Conservation (phyloP, 2,113 vertebrate genomes). For the Hippocampus barbouri region DNA sequence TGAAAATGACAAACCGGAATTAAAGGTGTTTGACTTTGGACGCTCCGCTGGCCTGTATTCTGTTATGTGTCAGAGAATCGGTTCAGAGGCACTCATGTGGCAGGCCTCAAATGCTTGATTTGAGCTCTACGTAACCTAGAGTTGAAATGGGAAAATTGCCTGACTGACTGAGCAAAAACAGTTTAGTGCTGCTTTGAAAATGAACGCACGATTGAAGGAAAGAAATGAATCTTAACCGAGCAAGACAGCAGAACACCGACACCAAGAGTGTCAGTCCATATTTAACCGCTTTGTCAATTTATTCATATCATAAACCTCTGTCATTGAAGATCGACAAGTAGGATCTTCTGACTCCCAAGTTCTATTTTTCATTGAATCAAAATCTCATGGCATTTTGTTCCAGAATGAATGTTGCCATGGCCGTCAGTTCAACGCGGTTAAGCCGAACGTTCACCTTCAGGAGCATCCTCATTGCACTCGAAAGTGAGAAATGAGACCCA, state of each 20-base stretch:
- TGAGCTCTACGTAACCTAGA: not conserved
- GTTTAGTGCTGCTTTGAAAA: constrained; percentile 27
- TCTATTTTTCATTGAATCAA: constrained; percentile 22
- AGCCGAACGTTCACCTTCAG: constrained; percentile 42
- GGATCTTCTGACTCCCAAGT: constrained; percentile 23
- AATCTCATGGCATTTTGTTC: constrained; percentile 59
- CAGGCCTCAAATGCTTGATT: too few relatives aligned
- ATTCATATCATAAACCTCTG: constrained; percentile 51
- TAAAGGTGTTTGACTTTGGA: too few relatives aligned
- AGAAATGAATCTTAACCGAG: constrained; percentile 26
- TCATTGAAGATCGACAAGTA: constrained; percentile 51
- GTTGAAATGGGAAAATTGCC: not conserved
- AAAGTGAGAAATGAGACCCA: constrained; percentile 54
- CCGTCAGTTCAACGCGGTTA: constrained; percentile 40
- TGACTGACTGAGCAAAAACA: not conserved
- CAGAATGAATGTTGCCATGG: constrained; percentile 58
- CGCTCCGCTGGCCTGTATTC: too few relatives aligned
- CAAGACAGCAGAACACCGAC: constrained; percentile 50
- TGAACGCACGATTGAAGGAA: too few relatives aligned
- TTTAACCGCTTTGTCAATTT: constrained; percentile 67
- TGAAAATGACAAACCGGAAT: too few relatives aligned
- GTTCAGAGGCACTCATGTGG: too few relatives aligned
- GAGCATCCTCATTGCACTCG: constrained; percentile 40
- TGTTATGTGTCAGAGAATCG: too few relatives aligned
- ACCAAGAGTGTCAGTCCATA: constrained; percentile 60